These are phyloP conservation scores for Temnothorax nylanderi DNA, from an alignment of 1,140 invertebrate species.

Conservation along the genomic window DNA sequence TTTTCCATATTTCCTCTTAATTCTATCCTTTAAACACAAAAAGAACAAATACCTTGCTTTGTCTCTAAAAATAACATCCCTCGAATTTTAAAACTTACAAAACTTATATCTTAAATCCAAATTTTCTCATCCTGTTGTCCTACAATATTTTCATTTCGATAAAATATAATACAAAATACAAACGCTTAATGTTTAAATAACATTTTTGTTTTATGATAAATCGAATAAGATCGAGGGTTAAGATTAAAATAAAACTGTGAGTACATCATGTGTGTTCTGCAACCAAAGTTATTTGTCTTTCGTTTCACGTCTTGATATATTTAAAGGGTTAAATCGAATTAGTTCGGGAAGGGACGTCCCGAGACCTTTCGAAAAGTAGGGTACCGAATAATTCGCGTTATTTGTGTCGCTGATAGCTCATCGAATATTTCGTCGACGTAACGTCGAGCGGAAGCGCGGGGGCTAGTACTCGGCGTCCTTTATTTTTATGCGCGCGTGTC, in stretches of 20 bases:
- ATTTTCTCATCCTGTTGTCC: too few species aligned
- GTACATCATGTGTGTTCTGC: neutral
- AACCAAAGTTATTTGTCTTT: neutral
- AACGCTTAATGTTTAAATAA: neutral
- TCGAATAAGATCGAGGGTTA: neutral
- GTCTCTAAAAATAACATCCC: too few species aligned
- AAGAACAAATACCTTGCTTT: too few species aligned
- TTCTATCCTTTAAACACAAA: too few species aligned
- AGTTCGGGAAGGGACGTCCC: neutral
- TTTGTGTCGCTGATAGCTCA: constrained; percentile 36
- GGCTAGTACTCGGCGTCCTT: neutral
- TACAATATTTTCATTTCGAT: neutral
- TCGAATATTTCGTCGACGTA: constrained; percentile 31
- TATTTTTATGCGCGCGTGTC: constrained; percentile 42
- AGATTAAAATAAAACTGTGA: neutral
- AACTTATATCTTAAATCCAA: too few species aligned
- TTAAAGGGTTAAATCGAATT: neutral
- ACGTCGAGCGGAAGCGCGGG: neutral
- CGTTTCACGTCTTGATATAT: neutral
- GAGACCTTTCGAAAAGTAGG: constrained; percentile 9
- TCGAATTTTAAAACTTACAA: too few species aligned
- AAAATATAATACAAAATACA: neutral
- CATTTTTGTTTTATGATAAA: neutral
- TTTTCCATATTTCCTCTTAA: too few species aligned
- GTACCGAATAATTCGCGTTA: constrained; percentile 29